Evolutionary conservation across 2,888 invertebrate genomes (phyloP), one percentile per base, ranked within the genome.

Genomic region (Trissolcus brochymenae): DNA sequence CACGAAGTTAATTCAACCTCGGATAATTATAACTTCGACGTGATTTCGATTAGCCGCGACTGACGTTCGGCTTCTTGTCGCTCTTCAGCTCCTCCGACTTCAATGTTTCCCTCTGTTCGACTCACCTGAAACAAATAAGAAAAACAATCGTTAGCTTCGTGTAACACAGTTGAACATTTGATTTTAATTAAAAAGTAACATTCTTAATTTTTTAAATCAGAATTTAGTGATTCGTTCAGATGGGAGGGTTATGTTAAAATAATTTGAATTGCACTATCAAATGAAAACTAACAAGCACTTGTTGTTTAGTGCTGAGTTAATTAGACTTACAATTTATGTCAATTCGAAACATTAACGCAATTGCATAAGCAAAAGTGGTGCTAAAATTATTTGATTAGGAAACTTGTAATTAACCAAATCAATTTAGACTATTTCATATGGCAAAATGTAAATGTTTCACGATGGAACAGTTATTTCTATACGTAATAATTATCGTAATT

Each of bases 51-150:
- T 13, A 43, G 43, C 14, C 11, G 43, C 43, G 43, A n/a, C 11
- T 43, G 43, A 43, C 14, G 25, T 25, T 25, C 6, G 25, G 25
- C 4, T 25, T 25, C 25, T 6, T 25, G 25, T 25, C 25, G 25
- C 25, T 14, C 13, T n/a, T n/a, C 43, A 43, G 14, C 9, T 14
- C 51, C 19, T 6, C 53, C 1, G 53, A 21, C 21, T 53, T 43
- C n/a, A 13, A 25, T 25, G 25, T 1, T 16, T 13, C 35, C 11
- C 14, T 46, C 17, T 40, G 16, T 0, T 19, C 13, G 35, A 54
- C 72, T 72, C 64, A 73, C 72, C 72, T 65, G 72, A 6, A 73
- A 73, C 65, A 73, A 25, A 73, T 2, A 65, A 60, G 6, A 65
- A 65, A n/a, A 55, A 70, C 19, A 11, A 62, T 3, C 17, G 49